phyloP scores from a whole-genome alignment of 2,113 vertebrate species.

The Heptranchias perlo region DNA sequence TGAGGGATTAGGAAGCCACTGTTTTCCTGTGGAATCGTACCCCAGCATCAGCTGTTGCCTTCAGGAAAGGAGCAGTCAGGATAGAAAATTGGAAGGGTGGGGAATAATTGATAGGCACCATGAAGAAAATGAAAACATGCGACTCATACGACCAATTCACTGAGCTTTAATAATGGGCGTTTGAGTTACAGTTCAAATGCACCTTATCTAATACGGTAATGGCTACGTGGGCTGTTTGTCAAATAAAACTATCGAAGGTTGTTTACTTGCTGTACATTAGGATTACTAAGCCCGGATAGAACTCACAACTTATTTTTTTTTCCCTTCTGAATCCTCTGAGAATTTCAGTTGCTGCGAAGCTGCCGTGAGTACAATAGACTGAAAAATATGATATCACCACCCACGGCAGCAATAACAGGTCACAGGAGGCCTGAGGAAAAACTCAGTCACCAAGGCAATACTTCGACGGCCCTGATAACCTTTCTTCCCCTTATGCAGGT shows the following conservation, averaged over 20 bases:
- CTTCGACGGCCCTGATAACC: not conserved
- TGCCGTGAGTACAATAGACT: constrained; percentile 15
- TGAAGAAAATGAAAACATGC: not conserved
- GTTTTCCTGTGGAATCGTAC: not conserved
- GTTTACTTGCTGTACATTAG: not conserved
- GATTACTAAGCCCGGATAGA: constrained; percentile 19
- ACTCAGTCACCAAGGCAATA: constrained; percentile 4
- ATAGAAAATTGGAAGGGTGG: not conserved
- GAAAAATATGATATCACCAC: constrained; percentile 28
- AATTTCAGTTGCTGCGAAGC: constrained; percentile 30
- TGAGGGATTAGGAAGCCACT: not conserved
- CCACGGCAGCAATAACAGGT: constrained; percentile 26
- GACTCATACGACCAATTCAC: not conserved
- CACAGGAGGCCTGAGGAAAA: constrained; percentile 1
- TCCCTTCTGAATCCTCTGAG: not conserved
- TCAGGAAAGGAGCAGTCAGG: not conserved
- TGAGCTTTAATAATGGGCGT: not conserved
- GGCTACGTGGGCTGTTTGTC: not conserved
- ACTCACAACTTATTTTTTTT: constrained; percentile 17
- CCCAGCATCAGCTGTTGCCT: not conserved
- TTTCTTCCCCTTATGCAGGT: not conserved
- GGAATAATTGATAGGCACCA: not conserved
- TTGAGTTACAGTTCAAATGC: not conserved
- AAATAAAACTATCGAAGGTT: not conserved
- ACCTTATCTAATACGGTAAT: not conserved